phyloP scores from a whole-genome alignment of 2,888 invertebrate genomes.

The Lomographa bimaculata region DNA sequence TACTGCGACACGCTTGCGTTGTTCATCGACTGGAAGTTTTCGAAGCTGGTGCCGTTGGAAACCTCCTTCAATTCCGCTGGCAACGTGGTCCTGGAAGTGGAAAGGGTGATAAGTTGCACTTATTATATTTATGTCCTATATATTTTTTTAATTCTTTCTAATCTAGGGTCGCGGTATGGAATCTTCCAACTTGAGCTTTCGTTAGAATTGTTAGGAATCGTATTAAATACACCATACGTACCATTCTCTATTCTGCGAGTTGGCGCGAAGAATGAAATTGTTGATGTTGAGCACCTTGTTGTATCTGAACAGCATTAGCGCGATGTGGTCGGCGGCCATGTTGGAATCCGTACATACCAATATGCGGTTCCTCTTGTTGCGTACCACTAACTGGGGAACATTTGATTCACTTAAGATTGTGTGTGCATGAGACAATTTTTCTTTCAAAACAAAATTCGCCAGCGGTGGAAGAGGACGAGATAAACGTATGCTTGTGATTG shows the following conservation, averaged over 20 bases:
- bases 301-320: slow-evolving; percentile 46
- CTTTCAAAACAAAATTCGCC: too few relatives aligned
- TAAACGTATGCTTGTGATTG: too few relatives aligned
- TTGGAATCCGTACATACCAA: slow-evolving; percentile 56
- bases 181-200: too few relatives aligned
- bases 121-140: not conserved
- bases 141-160: too few relatives aligned
- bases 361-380: slow-evolving; percentile 40
- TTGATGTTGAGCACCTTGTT: slow-evolving; percentile 50
- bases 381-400: slow-evolving; percentile 44
- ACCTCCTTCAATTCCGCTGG: slow-evolving; percentile 48
- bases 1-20: slow-evolving; percentile 43
- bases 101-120: too few relatives aligned
- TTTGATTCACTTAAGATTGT: too few relatives aligned
- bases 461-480: too few relatives aligned
- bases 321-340: slow-evolving; percentile 58
- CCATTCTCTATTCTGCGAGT: slow-evolving; percentile 60
- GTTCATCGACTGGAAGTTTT: slow-evolving; percentile 44
- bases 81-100: slow-evolving; percentile 52
- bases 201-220: too few relatives aligned
- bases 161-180: too few relatives aligned
- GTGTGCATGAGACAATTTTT: too few relatives aligned
- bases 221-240: slow-evolving; percentile 11
- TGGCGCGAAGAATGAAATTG: slow-evolving; percentile 57
- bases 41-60: slow-evolving; percentile 59